Evolutionary conservation across 2,888 invertebrate species (phyloP), one percentile per base, ranked within the genome.

Genomic region (Epinotia nisella): DNA sequence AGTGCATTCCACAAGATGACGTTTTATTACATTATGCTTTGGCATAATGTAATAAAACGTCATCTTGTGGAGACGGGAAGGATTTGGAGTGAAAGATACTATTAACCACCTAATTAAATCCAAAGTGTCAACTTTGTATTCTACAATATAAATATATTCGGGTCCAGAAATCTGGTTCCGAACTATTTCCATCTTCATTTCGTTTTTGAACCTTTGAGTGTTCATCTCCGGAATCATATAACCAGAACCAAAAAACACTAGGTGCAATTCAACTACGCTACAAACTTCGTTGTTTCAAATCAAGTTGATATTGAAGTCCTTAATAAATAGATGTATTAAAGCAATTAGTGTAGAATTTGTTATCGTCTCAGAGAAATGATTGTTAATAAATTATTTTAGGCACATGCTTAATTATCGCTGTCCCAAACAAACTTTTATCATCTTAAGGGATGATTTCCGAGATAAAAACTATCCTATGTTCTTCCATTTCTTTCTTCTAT

Each of bases 1-100:
- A 70, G 53, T 60, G 66, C 66, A 66, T 60, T 71, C 55, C 59
- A 29, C 64, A 13, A 45, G 49, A 56, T 62, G 67, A 56, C 66
- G 59, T 72, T 72, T 72, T 68, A 68, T 68, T 72, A 56, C 67
- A 51, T 68, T 67, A 67, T 19, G n/a, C n/a, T n/a, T n/a, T n/a
- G n/a, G n/a, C n/a, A n/a, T n/a, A n/a, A n/a, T n/a, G n/a, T n/a
- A n/a, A n/a, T n/a, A n/a, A n/a, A n/a, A n/a, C n/a, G n/a, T n/a
- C n/a, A n/a, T n/a, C 56, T 13, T 49, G 29, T 15, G 41, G 15
- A 29, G 29, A 29, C 21, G 41, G n/a, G 21, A 56, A n/a, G 55
- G 19, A 35, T 53, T 13, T 53, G 17, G 65, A 65, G 21, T 5
- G 11, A 17, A 39, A 24, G n/a, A 17, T 49, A 65, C 39, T 4